Base-by-base conservation (phyloP, 2,888 invertebrate genomes). In the Sabatieria punctata region DNA sequence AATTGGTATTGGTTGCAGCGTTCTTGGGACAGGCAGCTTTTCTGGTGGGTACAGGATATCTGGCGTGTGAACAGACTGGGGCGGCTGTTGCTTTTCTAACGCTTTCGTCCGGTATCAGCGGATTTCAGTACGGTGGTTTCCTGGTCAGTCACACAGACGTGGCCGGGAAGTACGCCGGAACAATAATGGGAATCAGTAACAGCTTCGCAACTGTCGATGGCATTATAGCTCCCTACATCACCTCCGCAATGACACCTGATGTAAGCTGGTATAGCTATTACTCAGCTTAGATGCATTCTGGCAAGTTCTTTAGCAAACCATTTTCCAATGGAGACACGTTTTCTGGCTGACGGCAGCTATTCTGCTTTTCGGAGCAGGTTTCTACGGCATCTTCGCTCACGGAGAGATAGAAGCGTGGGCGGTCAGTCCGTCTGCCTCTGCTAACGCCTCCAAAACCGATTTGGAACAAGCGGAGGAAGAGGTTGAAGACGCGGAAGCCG, bases 101-200 rank as follows among this genome's bases (percentile, higher is more conserved):
- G 3, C 44, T 59, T 6, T 54, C 59, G 18, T 55, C 60, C 50
- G 59, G 55, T 0, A 53, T 60, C 43, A 58, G 57, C 50, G 62
- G 61, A 1, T 57, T 61, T 43, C 60, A 60, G 43, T 60, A 59
- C 49, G 55, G 60, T 47, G 67, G 67, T 18, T 66, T 56, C 55
- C 49, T 64, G 15, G 62, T 66, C 47, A 68, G 68, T 50, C 65
- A 64, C 49, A 64, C 66, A 52, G 68, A 68, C 53, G 60, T 68
- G 42, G 66, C 65, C 22, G 66, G 67, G 11, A 55, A 57, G 4
- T 66, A 59, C 49, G 66, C 67, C 19, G 67, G 66, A 1, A 60
- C 65, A 6, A 49, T 67, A 37, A 64, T 65, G 52, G 67, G 66
- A 6, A 59, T 67, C 27, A 56, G 61, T 15, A 67, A 67, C 53